Percentiles rank a stretch among this genome's conserved stretches.
phyloP scores from a whole-genome alignment of 2,888 invertebrate species.

The Acrocera orbiculus region DNA sequence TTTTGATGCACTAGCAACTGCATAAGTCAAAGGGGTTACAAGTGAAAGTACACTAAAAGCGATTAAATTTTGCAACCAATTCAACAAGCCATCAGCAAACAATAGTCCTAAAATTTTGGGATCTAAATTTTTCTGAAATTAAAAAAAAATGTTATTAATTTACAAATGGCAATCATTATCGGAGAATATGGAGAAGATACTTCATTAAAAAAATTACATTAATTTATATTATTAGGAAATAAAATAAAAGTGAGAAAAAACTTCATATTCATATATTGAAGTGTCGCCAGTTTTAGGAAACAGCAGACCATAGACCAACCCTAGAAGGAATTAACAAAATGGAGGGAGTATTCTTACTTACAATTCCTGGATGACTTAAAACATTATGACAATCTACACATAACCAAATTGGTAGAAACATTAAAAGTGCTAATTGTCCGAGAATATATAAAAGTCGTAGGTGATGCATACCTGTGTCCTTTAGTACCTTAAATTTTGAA shows the following conservation, averaged over 20 bases:
- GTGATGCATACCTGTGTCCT: slow-evolving; percentile 80
- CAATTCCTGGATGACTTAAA: slow-evolving; percentile 42
- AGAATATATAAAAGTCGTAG: slow-evolving; percentile 65
- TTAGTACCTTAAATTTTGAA: slow-evolving; percentile 42
- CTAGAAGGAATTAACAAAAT: too few relatives aligned
- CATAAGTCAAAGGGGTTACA: slow-evolving; percentile 87
- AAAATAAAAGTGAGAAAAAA: too few relatives aligned
- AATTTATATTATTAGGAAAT: too few relatives aligned
- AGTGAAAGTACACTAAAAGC: slow-evolving; percentile 85
- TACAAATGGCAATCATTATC: too few relatives aligned
- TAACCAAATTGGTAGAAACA: slow-evolving; percentile 75
- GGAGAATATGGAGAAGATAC: too few relatives aligned
- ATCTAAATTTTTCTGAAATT: slow-evolving; percentile 34
- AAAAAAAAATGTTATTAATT: slow-evolving; percentile 6
- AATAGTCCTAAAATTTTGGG: slow-evolving; percentile 42
- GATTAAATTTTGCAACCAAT: slow-evolving; percentile 87
- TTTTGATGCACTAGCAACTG: slow-evolving; percentile 90
- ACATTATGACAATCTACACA: slow-evolving; percentile 47
- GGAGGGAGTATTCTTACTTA: slow-evolving; percentile 22
- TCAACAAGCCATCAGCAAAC: slow-evolving; percentile 65
- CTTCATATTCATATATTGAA: too few relatives aligned
- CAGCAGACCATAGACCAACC: too few relatives aligned
- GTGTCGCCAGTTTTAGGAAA: too few relatives aligned
- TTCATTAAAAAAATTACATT: too few relatives aligned
- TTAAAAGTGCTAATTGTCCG: slow-evolving; percentile 56